Base-by-base conservation (phyloP, 2,888 invertebrate genomes). In the Neoaliturus tenellus region DNA sequence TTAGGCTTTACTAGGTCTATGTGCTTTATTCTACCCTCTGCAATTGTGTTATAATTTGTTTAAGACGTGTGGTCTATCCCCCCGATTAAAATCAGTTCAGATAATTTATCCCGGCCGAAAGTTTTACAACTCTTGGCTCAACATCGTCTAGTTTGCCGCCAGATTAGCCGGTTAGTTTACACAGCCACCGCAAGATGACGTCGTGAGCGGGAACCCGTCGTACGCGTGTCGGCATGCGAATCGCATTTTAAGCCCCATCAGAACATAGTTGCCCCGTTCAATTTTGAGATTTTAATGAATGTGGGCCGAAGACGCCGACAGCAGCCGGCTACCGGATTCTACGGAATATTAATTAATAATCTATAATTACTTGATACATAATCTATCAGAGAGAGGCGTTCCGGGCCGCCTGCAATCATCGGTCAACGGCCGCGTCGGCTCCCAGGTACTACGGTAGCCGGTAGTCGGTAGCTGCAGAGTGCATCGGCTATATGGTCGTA, bases 281-380 rank as follows among this genome's bases (percentile, higher is more conserved):
- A 75, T 75, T 75, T 75, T 28, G 75, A 75, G 75, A 48, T 75
- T 75, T 41, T 75, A 75, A 75, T 44, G 48, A 41, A 25, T 48
- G 75, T 75, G 48, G 35, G 33, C 81, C 44, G 81, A 41, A 81
- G 81, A 81, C 71, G 81, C 81, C 81, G 81, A 81, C 81, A 81
- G 81, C 81, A 71, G 48, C 33, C 48, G 48, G 81, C 81, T 81
- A 81, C 81, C 28, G 62, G 81, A 67, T 67, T 81, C 35, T 81
- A 41, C 44, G 44, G 81, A 81, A 81, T 81, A 81, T 81, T 81
- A 81, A 81, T 81, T 81, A 81, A 81, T 81, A 81, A 81, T 81
- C 81, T 81, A 81, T 81, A 81, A 81, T 81, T 81, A 81, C 81
- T 48, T 71, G 81, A 81, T 71, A 81, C 51, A 81, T 48, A 81